Conservation (phyloP, 2,797 vertebrate species). For the Gastrophryne carolinensis region DNA sequence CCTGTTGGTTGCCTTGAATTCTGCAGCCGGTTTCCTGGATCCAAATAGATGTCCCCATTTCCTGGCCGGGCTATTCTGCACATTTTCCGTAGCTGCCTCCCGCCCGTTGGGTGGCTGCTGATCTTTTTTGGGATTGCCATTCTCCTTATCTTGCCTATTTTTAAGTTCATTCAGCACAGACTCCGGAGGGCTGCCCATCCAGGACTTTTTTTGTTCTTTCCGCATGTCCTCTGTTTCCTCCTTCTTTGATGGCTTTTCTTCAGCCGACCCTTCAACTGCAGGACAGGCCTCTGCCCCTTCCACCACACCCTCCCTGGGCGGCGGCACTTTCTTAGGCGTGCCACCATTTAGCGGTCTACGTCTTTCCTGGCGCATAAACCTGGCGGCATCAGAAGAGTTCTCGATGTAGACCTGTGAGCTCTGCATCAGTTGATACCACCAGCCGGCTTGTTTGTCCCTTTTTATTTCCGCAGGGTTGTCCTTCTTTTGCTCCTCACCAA, state of each 20-base stretch:
- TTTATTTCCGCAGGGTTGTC: conserved; percentile 62
- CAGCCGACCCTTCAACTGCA: conserved; percentile 59
- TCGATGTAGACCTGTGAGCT: conserved; percentile 97
- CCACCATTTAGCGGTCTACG: conserved; percentile 54
- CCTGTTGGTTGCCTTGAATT: conserved; percentile 69
- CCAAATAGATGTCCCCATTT: conserved; percentile 94
- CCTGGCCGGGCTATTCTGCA: conserved; percentile 62
- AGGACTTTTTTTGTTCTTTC: conserved; percentile 75
- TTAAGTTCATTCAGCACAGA: conserved; percentile 81
- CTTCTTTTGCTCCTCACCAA: conserved; percentile 45
- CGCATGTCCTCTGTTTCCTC: conserved; percentile 47
- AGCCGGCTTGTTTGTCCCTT: conserved; percentile 83
- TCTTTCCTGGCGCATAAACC: conserved; percentile 77
- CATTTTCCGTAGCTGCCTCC: conserved; percentile 51
- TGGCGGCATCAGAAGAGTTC: conserved; percentile 77
- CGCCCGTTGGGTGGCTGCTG: conserved; percentile 47
- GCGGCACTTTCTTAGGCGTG: conserved; percentile 66
- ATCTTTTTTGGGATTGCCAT: background rate
- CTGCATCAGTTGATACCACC: conserved; percentile 99
- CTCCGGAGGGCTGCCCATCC: conserved; percentile 96
- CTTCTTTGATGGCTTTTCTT: background rate
- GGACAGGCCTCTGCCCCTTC: conserved; percentile 88
- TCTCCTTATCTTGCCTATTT: conserved; percentile 73
- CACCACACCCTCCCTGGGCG: conserved; percentile 86
- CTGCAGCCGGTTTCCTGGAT: conserved; percentile 70